Percentiles rank a stretch among this genome's conserved stretches.
Conservation (phyloP, 1,140 invertebrate genomes). For the Drosophila chauvacae region DNA sequence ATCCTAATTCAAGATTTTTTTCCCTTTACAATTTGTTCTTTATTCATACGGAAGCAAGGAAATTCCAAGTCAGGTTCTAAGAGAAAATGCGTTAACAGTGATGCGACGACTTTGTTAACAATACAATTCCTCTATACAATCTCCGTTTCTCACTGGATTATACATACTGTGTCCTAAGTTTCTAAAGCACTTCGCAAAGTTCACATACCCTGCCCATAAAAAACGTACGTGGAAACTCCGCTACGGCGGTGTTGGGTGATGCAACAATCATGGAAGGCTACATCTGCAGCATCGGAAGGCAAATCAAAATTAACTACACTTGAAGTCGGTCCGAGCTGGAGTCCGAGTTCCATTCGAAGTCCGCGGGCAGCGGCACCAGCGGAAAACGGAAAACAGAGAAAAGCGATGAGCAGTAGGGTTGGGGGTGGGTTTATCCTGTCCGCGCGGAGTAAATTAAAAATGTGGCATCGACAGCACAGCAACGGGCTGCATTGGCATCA, state of each 20-base stretch:
- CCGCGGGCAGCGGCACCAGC: constrained; percentile 41
- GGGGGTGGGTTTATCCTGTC: constrained; percentile 16
- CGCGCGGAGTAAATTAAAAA: constrained; percentile 73
- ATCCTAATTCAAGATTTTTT: not conserved
- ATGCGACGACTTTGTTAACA: not conserved
- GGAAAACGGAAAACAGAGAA: constrained; percentile 21
- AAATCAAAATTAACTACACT: constrained; percentile 78
- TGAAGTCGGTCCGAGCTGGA: constrained; percentile 44
- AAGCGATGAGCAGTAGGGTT: constrained; percentile 4
- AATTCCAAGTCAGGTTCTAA: not conserved
- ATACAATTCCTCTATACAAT: not conserved
- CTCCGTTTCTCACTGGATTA: not conserved
- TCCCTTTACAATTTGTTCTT: not conserved
- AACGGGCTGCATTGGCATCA: constrained; percentile 54
- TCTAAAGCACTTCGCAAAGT: constrained; percentile 2
- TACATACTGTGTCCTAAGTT: not conserved
- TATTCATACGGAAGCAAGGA: not conserved
- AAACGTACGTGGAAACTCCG: constrained; percentile 18
- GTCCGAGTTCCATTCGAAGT: constrained; percentile 20
- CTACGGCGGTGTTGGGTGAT: constrained; percentile 5
- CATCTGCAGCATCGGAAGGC: constrained; percentile 32
- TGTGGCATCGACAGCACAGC: constrained; percentile 56
- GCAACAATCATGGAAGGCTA: constrained; percentile 21
- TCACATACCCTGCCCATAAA: constrained; percentile 5
- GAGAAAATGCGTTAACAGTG: not conserved